phyloP scores from a whole-genome alignment of 2,797 vertebrate genomes.

The Lophius americanus region DNA sequence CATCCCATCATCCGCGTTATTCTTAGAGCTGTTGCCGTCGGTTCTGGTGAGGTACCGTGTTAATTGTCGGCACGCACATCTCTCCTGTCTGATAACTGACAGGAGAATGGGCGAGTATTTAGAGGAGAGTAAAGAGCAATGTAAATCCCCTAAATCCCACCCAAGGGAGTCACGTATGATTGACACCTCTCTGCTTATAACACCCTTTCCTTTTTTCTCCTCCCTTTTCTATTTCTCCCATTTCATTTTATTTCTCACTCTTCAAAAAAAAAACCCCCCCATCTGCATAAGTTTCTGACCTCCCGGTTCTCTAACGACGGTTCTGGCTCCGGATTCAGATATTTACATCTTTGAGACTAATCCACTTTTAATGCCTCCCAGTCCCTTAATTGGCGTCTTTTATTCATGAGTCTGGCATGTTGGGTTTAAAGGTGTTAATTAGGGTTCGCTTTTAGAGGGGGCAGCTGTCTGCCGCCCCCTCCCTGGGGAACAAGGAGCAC shows the following conservation, averaged over 20 bases:
- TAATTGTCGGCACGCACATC: constrained; percentile 19
- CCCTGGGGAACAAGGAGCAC: constrained; percentile 22
- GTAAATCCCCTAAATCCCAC: constrained; percentile 40
- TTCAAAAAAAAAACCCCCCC: constrained; percentile 12
- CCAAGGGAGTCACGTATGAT: constrained; percentile 45
- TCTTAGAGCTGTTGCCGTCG: too few relatives aligned
- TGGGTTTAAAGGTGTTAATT: constrained; percentile 77
- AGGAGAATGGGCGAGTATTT: constrained; percentile 27
- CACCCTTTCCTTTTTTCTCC: constrained; percentile 5
- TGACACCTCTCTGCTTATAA: constrained; percentile 42
- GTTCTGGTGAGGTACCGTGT: constrained; percentile 5
- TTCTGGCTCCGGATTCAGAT: constrained; percentile 54
- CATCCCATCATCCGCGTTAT: too few relatives aligned
- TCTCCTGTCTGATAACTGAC: constrained; percentile 28
- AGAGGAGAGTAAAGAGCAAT: constrained; percentile 19
- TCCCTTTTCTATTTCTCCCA: background rate
- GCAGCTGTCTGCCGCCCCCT: constrained; percentile 63
- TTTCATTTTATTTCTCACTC: constrained; percentile 19
- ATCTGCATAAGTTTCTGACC: constrained; percentile 40
- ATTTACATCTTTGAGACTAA: constrained; percentile 72
- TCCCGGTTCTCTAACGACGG: constrained; percentile 45
- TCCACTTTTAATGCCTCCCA: constrained; percentile 69
- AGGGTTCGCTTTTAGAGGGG: constrained; percentile 68
- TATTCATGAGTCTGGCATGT: constrained; percentile 71
- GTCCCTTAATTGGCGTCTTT: constrained; percentile 64